Percentiles rank a stretch among this genome's conserved stretches.
phyloP scores from a whole-genome alignment of 2,113 vertebrate genomes.

The Boulengeromyrus knoepffleri region DNA sequence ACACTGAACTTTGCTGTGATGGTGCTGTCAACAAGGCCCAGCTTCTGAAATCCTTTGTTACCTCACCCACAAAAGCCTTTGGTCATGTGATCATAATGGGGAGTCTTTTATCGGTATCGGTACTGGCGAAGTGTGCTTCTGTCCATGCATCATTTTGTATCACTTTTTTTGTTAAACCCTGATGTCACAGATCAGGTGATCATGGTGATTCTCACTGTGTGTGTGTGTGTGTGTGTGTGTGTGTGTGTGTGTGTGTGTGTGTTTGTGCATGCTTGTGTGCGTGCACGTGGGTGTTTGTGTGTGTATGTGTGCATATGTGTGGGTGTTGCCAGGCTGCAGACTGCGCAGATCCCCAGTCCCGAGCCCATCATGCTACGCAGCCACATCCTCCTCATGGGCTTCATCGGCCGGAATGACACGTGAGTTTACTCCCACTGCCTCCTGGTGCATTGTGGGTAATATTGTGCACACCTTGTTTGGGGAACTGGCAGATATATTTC shows the following conservation, averaged over 20 bases:
- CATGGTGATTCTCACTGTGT: background rate
- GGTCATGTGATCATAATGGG: background rate
- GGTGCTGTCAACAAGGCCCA: background rate
- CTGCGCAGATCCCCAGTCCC: slow-evolving; percentile 80
- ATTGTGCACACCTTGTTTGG: background rate
- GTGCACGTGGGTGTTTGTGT: background rate
- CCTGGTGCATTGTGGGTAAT: background rate
- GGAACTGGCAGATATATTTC: background rate
- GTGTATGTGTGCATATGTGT: background rate
- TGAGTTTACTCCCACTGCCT: slow-evolving; percentile 39
- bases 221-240: background rate
- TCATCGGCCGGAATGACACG: slow-evolving; percentile 86
- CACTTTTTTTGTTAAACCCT: background rate
- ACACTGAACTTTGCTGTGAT: background rate
- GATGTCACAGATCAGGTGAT: background rate
- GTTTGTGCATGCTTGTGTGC: background rate
- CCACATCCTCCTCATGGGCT: slow-evolving; percentile 91
- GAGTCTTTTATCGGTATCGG: background rate
- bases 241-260: background rate
- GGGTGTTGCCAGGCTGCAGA: slow-evolving; percentile 68
- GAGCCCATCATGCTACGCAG: slow-evolving; percentile 84
- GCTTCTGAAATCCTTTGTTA: background rate
- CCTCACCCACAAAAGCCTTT: background rate
- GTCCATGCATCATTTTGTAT: background rate
- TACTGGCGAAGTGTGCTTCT: background rate